Evolutionary conservation across 2,888 invertebrate genomes (phyloP), one percentile per base, ranked within the genome.

Genomic region (Heliconius ismenius): DNA sequence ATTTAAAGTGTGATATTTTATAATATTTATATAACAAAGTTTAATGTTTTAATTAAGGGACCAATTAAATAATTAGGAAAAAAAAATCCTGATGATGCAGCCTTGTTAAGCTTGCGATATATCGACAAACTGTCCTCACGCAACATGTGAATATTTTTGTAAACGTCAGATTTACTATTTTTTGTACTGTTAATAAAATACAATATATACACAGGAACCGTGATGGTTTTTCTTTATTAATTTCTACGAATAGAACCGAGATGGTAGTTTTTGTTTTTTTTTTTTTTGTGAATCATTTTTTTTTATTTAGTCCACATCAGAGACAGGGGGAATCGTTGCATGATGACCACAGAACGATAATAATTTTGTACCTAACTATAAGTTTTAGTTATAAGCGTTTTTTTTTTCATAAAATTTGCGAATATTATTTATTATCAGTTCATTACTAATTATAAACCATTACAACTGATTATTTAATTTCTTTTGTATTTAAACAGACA

Each of bases 1-100:
- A 93, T 93, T 92, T 92, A 93, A 93, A 92, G 94, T 93, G 94
- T 94, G 94, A 94, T 94, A 94, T 94, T 93, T 93, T 93, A 91
- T 92, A 92, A 92, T 93, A 93, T 93, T 93, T 92, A 93, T 93
- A 91, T 92, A 92, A 92, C 90, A 93, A 92, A 92, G 92, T 92
- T 92, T 88, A 91, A 92, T 90, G 91, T 91, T 93, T 92, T 91
- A 92, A 92, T 90, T 92, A 93, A 93, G 94, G 94, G 93, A 94
- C 94, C 93, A 94, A 94, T 93, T 93, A 91, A 90, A 88, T 90
- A 90, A 91, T 92, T 92, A 93, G 92, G 91, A 92, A 92, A 92
- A 92, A 92, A 49, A 49, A 18, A 4, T 92, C 92, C 92, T 91
- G 91, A 90, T 90, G 89, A 89, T 86, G 84, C 88, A 86, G 86